A percentile compares a stretch with the other conserved stretches of the same genome.
Evolutionary conservation across 53 echinoderm and acorn worm species (phyloP).

Genomic region (Echinarachnius parma): DNA sequence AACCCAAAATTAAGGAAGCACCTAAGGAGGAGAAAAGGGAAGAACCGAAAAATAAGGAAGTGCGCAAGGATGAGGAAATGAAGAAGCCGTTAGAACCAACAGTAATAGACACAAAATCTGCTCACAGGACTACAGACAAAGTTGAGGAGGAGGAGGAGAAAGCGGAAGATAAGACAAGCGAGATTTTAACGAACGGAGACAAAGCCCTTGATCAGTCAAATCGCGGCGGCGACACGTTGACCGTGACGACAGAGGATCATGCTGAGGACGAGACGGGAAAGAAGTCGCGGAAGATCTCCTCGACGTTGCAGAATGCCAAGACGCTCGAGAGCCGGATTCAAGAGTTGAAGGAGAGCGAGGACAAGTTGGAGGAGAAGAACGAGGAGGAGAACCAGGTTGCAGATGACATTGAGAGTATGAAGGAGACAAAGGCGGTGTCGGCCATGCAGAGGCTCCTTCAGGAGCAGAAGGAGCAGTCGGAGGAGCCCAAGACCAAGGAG

Average conservation of each 20-base stretch:
- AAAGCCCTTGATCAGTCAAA: slow-evolving; percentile 26
- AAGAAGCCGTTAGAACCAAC: slow-evolving; percentile 16
- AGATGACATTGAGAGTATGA: slow-evolving; percentile 50
- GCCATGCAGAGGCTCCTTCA: slow-evolving; percentile 75
- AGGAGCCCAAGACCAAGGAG: slow-evolving; percentile 30
- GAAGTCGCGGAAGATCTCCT: slow-evolving; percentile 55
- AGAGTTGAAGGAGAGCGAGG: slow-evolving; percentile 48
- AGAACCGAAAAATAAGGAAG: background rate
- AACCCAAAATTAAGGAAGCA: background rate
- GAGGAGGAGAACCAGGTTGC: slow-evolving; percentile 19
- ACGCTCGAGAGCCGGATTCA: slow-evolving; percentile 57
- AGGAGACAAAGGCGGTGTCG: slow-evolving; percentile 68
- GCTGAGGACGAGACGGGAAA: slow-evolving; percentile 21
- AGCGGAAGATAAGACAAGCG: slow-evolving; percentile 15
- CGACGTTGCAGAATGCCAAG: slow-evolving; percentile 50
- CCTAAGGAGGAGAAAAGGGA: slow-evolving; percentile 26
- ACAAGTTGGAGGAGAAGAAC: slow-evolving; percentile 44
- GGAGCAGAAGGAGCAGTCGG: slow-evolving; percentile 27
- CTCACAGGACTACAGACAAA: slow-evolving; percentile 19
- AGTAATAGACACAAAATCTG: slow-evolving; percentile 33
- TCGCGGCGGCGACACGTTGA: slow-evolving; percentile 19
- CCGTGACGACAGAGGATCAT: slow-evolving; percentile 33
- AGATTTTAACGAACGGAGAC: slow-evolving; percentile 16
- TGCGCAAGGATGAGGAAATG: slow-evolving; percentile 27
- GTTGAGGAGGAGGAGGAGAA: slow-evolving; percentile 7